phyloP scores from a whole-genome alignment of 2,113 vertebrate species.

The Chaenogobius annularis region DNA sequence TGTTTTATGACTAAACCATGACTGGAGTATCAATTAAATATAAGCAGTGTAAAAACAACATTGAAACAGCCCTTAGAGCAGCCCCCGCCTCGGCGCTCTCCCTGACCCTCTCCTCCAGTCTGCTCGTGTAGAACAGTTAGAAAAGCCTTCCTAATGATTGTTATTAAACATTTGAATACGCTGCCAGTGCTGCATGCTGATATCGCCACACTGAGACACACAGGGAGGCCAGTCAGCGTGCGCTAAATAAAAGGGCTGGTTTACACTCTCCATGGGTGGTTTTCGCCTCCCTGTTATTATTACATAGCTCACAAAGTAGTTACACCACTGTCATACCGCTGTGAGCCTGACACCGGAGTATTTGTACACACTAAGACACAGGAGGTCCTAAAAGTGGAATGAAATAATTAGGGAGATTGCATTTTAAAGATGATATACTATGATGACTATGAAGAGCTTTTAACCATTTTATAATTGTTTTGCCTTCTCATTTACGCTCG shows the following conservation, averaged over 20 bases:
- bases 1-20: too few relatives aligned
- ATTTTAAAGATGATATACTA: not conserved
- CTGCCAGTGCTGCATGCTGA: not conserved
- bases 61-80: not conserved
- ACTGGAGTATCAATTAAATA: too few relatives aligned
- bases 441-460: too few relatives aligned
- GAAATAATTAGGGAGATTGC: not conserved
- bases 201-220: constrained; percentile 2
- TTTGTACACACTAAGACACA: not conserved
- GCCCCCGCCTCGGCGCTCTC: not conserved
- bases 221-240: constrained; percentile 18
- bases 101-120: not conserved
- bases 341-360: not conserved
- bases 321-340: not conserved
- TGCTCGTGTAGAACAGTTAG: not conserved
- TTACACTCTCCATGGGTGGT: constrained; percentile 42
- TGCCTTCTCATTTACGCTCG: too few relatives aligned
- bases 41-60: not conserved
- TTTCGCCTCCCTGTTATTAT: constrained; percentile 25
- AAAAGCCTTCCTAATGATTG: not conserved
- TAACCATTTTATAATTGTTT: too few relatives aligned
- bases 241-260: constrained; percentile 35
- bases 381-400: not conserved
- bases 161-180: constrained; percentile 3
- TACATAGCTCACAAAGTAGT: constrained; percentile 29